Evolutionary conservation across 2,888 invertebrate genomes (phyloP), one percentile per base, ranked within the genome.

Genomic region (Metalampra italica): DNA sequence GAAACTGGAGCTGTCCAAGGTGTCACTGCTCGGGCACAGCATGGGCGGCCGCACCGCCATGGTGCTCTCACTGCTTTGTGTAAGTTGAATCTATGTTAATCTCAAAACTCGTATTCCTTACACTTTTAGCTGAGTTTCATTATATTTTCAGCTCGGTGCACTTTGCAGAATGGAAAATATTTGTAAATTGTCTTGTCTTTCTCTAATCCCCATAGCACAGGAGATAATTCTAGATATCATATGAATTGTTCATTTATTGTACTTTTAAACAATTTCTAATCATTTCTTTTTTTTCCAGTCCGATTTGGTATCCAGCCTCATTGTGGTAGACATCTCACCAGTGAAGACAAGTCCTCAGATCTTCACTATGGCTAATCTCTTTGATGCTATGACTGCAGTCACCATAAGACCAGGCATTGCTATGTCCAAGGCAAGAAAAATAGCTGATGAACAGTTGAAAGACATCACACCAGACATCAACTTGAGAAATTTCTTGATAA

Each of bases 31-130:
- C 64, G 98, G 98, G 0, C 98, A 98, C 78, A 97, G 97, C 60
- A 97, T 98, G 97, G 98, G 98, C 14, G 98, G 98, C n/a, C 92
- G 97, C 54, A 92, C 96, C 7, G 94, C 94, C 65, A 98, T 98
- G 97, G 91, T 92, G 47, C 88, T 96, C 47, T 95, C 97, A 38
- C 86, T 98, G 45, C 91, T 91, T 46, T 89, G 88, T 85, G 88
- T 89, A 83, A 86, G 88, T 86, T 75, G 75, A 80, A 76, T 64
- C 74, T 79, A 80, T 56, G 63, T 58, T 47, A 47, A 36, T 22
- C 22, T 22, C 22, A 22, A 22, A 44, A 22, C 5, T 22, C 22
- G 5, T 22, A 22, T 22, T 22, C 5, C 22, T 22, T n/a, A n/a
- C n/a, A n/a, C n/a, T n/a, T n/a, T n/a, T n/a, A n/a, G n/a, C n/a